Percentiles rank a stretch among this genome's conserved stretches.
These are phyloP conservation scores for Nephotettix cincticeps DNA, from an alignment of 1,140 invertebrate species.

Conservation along the genomic window DNA sequence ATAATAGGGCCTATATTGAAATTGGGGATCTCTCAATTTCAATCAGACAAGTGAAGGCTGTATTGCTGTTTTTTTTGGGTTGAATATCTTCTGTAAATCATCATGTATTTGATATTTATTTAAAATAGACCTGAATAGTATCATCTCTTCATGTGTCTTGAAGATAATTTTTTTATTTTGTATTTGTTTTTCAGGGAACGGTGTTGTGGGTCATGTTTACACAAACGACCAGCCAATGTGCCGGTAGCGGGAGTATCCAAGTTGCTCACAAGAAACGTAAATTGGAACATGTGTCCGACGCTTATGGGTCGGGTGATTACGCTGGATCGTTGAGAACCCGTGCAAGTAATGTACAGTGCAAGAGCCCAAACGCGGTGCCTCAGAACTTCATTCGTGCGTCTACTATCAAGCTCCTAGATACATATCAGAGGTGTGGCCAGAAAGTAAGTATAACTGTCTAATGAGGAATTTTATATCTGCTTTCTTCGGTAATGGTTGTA, in stretches of 20 bases:
- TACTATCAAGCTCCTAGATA: constrained; percentile 70
- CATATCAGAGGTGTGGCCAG: constrained; percentile 67
- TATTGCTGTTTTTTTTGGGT: no score
- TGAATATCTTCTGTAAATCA: no score
- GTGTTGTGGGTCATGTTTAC: constrained; percentile 69
- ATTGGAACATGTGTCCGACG: constrained; percentile 47
- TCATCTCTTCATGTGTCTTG: background rate
- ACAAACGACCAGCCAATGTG: constrained; percentile 56
- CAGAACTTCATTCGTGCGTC: constrained; percentile 67
- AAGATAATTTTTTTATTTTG: constrained; percentile 25
- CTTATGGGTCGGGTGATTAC: background rate
- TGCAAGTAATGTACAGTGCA: constrained; percentile 48
- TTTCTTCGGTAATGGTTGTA: no score
- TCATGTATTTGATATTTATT: no score
- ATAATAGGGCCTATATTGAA: no score
- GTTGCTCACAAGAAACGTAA: constrained; percentile 57
- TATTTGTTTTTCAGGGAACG: constrained; percentile 52
- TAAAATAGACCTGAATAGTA: no score
- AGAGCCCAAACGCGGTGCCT: constrained; percentile 37
- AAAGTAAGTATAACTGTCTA: constrained; percentile 60
- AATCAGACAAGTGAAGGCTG: no score
- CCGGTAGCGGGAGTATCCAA: constrained; percentile 55
- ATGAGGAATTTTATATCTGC: no score
- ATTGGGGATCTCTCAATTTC: no score
- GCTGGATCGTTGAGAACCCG: constrained; percentile 31